Percentiles rank a stretch among this genome's conserved stretches.
These are phyloP conservation scores for Prietella phreatophila DNA, from an alignment of 2,113 vertebrate species.

Conservation along the genomic window DNA sequence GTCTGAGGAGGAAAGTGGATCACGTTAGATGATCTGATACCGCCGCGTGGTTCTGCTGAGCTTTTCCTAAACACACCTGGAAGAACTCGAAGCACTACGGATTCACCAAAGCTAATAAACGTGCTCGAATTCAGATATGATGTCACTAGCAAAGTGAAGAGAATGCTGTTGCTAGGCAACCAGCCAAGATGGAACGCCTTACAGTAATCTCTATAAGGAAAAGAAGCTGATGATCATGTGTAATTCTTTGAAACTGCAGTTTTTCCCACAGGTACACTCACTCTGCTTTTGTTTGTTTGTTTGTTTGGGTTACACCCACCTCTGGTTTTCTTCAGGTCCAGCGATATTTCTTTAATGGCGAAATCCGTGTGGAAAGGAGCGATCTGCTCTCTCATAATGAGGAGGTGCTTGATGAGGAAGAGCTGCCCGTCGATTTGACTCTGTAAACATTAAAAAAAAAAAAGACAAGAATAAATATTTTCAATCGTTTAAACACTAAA, in stretches of 20 bases:
- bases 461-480: background rate
- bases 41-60: background rate
- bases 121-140: no score
- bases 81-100: no score
- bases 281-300: no score
- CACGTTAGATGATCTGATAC: background rate
- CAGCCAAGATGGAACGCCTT: background rate
- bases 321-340: conserved; percentile 99
- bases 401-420: conserved; percentile 99
- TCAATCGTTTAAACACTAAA: background rate
- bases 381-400: conserved; percentile 99
- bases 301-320: conserved; percentile 71
- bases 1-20: conserved; percentile 76
- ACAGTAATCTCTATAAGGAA: background rate
- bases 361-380: conserved; percentile 99
- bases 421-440: conserved; percentile 93
- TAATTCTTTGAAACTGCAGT: background rate
- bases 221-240: background rate
- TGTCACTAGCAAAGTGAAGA: background rate
- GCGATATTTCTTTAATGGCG: conserved; percentile 99
- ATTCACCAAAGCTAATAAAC: no score
- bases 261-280: background rate
- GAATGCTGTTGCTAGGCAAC: background rate
- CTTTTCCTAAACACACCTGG: no score
- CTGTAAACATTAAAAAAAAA: conserved; percentile 65